Evolutionary conservation across 2,797 vertebrate genomes (phyloP), one percentile per base, ranked within the genome.

Genomic region (Nasua narica): DNA sequence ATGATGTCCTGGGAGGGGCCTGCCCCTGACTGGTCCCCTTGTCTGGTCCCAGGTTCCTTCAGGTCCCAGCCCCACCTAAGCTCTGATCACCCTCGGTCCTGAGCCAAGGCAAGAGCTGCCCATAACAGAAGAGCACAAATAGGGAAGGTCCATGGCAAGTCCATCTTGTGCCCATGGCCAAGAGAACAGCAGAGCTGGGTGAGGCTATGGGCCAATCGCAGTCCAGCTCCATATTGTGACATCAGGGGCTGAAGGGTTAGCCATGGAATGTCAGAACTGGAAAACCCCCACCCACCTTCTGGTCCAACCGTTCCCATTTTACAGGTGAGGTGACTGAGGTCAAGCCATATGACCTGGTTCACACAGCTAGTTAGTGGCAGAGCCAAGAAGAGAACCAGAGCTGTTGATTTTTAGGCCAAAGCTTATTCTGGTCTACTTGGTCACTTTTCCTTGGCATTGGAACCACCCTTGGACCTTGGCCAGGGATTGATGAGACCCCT

Each of bases 141-240:
- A 97, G 43, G 91, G 65, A 95, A 97, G 78, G 48, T 72, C 95
- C 88, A 70, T 60, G 94, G 84, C 8, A 32, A 90, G 90, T 91
- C 96, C 96, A 92, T 91, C 81, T 88, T 94, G 89, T 95, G 91
- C 84, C 96, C 97, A 96, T 93, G 95, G 85, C 91, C 91, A 96
- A 96, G 76, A 95, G 83, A 90, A 95, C 56, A 93, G 90, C 87
- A 82, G 84, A 91, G 56, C 70, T 76, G 65, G 86, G 32, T 1
- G 52, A 67, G 67, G 18, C 92, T 86, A 29, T 87, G 70, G 54
- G 21, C 94, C 86, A 98, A 81, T 95, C 83, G 87, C 0, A 0
- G 67, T 62, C 76, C 3, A 52, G 65, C 48, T 97, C 94, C 91
- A 83, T 82, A 92, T 87, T 98, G 91, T 97, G 97, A 97, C 92